These are phyloP conservation scores for Chelidonichthys spinosus DNA, from an alignment of 2,797 vertebrate species.

Conservation along the genomic window DNA sequence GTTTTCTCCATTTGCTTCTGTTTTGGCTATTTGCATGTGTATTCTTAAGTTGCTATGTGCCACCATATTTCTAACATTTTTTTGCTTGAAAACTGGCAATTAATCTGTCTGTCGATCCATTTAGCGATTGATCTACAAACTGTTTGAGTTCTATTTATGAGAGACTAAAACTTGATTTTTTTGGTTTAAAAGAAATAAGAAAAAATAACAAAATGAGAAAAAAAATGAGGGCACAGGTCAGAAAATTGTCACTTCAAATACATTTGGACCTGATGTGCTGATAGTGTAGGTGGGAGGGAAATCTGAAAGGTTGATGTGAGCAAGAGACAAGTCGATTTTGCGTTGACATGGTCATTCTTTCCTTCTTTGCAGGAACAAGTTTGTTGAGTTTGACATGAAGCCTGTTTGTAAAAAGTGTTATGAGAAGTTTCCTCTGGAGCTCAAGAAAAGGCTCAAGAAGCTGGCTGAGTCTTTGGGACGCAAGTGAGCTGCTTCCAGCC, in stretches of 20 bases:
- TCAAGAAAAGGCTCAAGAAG: slow-evolving; percentile 99
- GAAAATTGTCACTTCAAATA: background rate
- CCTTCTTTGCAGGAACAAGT: slow-evolving; percentile 91
- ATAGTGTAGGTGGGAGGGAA: background rate
- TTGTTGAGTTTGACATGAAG: slow-evolving; percentile 99
- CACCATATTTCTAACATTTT: background rate
- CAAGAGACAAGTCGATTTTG: background rate
- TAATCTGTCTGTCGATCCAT: no score
- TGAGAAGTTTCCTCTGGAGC: slow-evolving; percentile 98
- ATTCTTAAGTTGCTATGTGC: background rate
- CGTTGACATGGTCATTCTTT: slow-evolving; percentile 7
- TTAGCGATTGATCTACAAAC: background rate
- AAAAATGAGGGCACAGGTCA: no score
- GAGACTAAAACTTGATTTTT: background rate
- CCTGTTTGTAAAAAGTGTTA: slow-evolving; percentile 99
- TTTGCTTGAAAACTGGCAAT: background rate
- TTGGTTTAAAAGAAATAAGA: background rate
- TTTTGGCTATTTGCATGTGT: slow-evolving; percentile 3
- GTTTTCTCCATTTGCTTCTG: background rate
- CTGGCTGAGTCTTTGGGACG: slow-evolving; percentile 92
- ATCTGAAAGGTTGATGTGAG: slow-evolving; percentile 2
- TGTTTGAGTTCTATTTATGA: background rate
- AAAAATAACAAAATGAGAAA: no score
- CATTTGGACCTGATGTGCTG: background rate
- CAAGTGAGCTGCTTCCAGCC: slow-evolving; percentile 83